phyloP scores from a whole-genome alignment of 2,113 vertebrate species.

The Ursus arctos region DNA sequence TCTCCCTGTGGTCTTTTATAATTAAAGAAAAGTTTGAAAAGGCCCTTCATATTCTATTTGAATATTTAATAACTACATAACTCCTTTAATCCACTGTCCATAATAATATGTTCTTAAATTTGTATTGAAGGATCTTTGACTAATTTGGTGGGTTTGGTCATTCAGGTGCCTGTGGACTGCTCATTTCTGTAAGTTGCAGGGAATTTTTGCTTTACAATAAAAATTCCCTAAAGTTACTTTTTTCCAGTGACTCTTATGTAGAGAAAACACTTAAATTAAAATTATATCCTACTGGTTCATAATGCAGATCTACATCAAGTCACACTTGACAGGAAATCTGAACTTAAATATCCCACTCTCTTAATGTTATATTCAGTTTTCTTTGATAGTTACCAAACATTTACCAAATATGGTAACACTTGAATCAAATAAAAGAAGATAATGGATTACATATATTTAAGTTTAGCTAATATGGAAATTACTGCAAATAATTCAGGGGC shows the following conservation, averaged over 20 bases:
- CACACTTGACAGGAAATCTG: not conserved
- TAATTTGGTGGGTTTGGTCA: not conserved
- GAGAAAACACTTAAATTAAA: not conserved
- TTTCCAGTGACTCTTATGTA: not conserved
- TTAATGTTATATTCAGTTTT: not conserved
- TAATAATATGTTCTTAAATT: not conserved
- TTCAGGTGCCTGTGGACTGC: not conserved
- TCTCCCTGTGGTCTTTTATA: not conserved
- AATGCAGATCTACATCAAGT: not conserved
- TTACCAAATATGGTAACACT: not conserved
- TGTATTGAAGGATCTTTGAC: not conserved
- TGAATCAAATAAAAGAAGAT: not conserved
- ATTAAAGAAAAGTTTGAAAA: not conserved
- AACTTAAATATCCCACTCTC: not conserved
- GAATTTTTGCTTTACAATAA: not conserved
- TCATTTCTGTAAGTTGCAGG: not conserved
- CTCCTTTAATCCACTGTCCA: not conserved
- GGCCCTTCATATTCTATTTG: not conserved
- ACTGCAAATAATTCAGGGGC: not conserved
- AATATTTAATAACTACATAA: not conserved
- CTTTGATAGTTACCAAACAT: not conserved
- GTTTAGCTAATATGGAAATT: not conserved
- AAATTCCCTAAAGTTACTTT: not conserved
- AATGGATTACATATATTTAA: not conserved
- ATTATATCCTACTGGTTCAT: not conserved